A percentile compares a stretch with the other conserved stretches of the same genome.
Conservation (phyloP, 2,888 invertebrate species). For the Lasioglossum malachurum region DNA sequence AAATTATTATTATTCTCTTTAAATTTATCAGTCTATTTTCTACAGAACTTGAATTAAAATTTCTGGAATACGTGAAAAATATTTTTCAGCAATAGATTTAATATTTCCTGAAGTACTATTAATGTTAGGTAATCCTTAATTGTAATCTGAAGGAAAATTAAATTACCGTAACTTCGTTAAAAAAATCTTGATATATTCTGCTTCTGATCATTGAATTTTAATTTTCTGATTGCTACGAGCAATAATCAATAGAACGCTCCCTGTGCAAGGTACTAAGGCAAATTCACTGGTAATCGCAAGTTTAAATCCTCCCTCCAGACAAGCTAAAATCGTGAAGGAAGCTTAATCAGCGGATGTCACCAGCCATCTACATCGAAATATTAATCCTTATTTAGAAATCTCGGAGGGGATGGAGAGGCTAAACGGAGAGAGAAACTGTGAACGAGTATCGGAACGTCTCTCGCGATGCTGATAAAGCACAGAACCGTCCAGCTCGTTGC, state of each 20-base stretch:
- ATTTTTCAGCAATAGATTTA: not conserved
- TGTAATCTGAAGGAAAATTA: not conserved
- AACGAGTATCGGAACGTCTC: constrained; percentile 37
- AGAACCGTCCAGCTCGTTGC: constrained; percentile 58
- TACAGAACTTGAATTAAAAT: not conserved
- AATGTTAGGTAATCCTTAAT: not conserved
- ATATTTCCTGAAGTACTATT: not conserved
- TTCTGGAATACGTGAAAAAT: not conserved
- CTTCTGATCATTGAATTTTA: not conserved
- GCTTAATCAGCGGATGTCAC: constrained; percentile 24
- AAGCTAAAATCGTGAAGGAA: constrained; percentile 7
- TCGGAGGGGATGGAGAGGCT: not conserved
- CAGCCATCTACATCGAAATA: constrained; percentile 27
- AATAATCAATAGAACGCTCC: not conserved
- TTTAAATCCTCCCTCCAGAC: not conserved
- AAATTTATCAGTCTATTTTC: fast-evolving
- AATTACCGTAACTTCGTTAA: not conserved
- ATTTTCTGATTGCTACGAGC: not conserved
- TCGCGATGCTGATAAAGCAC: constrained; percentile 69
- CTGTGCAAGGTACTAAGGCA: not conserved
- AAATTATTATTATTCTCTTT: not conserved
- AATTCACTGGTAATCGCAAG: constrained; percentile 7
- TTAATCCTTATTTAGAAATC: constrained; percentile 53
- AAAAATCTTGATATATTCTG: not conserved
- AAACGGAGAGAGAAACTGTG: not conserved